phyloP scores from a whole-genome alignment of 64 coral and sea anemone species.

The Trachythela sp. region DNA sequence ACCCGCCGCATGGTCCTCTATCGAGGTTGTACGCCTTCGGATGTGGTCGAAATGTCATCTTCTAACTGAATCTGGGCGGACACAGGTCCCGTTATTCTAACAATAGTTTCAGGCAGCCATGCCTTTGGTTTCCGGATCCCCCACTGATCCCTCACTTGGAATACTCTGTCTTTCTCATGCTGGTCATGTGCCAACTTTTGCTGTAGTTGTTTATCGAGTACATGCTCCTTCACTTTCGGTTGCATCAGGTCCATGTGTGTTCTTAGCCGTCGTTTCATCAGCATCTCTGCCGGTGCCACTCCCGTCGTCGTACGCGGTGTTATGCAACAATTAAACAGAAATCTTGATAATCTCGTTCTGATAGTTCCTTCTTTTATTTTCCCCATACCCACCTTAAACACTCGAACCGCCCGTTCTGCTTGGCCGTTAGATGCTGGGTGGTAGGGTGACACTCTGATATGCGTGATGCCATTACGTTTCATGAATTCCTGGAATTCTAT shows the following conservation, averaged over 20 bases:
- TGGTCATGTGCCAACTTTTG: not conserved
- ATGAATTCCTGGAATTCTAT: not conserved
- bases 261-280: constrained; percentile 13
- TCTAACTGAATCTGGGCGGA: not conserved
- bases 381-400: not conserved
- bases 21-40: too few species aligned
- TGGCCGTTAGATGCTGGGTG: constrained; percentile 5
- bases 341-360: constrained; percentile 16
- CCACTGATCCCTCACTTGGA: not conserved
- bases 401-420: not conserved
- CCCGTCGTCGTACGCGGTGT: too few species aligned
- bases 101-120: not conserved
- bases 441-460: not conserved
- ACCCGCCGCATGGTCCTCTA: too few species aligned
- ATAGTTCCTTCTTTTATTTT: not conserved
- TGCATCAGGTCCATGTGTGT: constrained; percentile 16
- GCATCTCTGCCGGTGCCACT: constrained; percentile 8
- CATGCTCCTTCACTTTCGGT: not conserved
- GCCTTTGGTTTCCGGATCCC: not conserved
- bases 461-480: not conserved
- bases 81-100: not conserved
- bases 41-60: not conserved
- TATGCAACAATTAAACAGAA: constrained; percentile 21
- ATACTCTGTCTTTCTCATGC: not conserved
- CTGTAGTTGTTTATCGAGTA: not conserved